A percentile compares a stretch with the other conserved stretches of the same genome.
Conservation (phyloP, 23 tunicate genomes). For the Ciona savignyi region DNA sequence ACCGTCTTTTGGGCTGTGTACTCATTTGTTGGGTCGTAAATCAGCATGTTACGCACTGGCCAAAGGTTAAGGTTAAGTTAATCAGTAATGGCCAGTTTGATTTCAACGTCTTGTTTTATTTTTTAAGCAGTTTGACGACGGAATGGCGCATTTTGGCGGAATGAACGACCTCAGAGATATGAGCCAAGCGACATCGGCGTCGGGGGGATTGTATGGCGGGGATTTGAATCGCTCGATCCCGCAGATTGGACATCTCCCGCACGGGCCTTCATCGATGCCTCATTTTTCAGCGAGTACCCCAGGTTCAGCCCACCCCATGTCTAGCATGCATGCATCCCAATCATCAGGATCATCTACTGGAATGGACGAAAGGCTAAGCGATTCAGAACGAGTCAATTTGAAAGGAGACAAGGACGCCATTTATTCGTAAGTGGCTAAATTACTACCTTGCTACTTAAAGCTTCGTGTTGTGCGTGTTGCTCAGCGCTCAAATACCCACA, state of each 20-base stretch:
- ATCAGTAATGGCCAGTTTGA: slow-evolving; percentile 1
- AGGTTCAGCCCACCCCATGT: slow-evolving; percentile 28
- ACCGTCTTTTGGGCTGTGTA: background rate
- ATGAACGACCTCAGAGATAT: slow-evolving; percentile 59
- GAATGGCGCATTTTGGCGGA: slow-evolving; percentile 70
- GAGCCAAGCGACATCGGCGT: slow-evolving; percentile 42
- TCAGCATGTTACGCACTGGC: background rate
- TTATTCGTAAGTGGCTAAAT: slow-evolving; percentile 50
- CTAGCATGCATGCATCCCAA: slow-evolving; percentile 26
- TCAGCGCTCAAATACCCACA: background rate
- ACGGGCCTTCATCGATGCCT: slow-evolving; percentile 34
- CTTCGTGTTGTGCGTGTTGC: background rate
- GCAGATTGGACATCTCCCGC: slow-evolving; percentile 53
- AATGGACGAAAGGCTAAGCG: slow-evolving; percentile 50
- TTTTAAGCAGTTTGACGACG: slow-evolving; percentile 67
- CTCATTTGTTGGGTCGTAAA: background rate
- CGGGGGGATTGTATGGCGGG: slow-evolving; percentile 69
- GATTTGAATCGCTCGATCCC: slow-evolving; percentile 68
- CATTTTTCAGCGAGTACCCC: slow-evolving; percentile 36
- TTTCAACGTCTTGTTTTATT: background rate
- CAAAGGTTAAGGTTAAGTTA: background rate
- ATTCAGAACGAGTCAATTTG: slow-evolving; percentile 40
- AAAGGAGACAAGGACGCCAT: slow-evolving; percentile 75
- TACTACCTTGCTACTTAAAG: background rate
- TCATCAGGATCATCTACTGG: slow-evolving; percentile 10